Conservation (phyloP, 2,797 vertebrate species). For the Jordanella pulchra region DNA sequence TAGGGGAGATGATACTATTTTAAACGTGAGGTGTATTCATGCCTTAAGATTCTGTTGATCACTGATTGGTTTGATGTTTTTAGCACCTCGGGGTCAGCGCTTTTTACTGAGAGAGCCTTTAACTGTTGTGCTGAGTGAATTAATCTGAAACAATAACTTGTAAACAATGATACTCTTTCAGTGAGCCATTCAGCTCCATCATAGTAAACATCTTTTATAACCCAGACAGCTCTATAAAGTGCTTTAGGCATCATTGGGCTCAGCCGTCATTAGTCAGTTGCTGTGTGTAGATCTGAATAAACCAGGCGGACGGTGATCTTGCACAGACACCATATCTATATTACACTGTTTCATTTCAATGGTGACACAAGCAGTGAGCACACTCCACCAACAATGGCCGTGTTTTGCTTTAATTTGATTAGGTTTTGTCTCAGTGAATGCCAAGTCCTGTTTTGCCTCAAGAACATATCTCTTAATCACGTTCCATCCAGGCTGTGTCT, state of each 20-base stretch:
- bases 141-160: constrained; percentile 73
- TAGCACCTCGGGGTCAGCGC: constrained; percentile 10
- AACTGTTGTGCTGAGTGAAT: constrained; percentile 66
- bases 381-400: constrained; percentile 75
- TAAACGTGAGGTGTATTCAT: neutral
- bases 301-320: constrained; percentile 40
- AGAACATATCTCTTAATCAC: constrained; percentile 84
- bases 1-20: neutral
- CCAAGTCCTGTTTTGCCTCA: constrained; percentile 83
- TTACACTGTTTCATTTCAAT: constrained; percentile 75
- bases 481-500: constrained; percentile 80
- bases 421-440: constrained; percentile 81
- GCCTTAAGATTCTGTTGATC: neutral
- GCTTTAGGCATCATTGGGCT: constrained; percentile 75
- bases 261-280: constrained; percentile 72
- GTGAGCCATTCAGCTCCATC: constrained; percentile 72
- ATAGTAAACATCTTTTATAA: constrained; percentile 77
- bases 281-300: constrained; percentile 68
- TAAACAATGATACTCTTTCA: constrained; percentile 74
- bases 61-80: neutral
- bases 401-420: constrained; percentile 86
- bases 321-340: constrained; percentile 66
- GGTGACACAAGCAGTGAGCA: constrained; percentile 66
- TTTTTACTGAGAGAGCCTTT: constrained; percentile 41
- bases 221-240: constrained; percentile 74